phyloP scores from a whole-genome alignment of 2,888 invertebrate species.

The Ommatoiulus sabulosus region DNA sequence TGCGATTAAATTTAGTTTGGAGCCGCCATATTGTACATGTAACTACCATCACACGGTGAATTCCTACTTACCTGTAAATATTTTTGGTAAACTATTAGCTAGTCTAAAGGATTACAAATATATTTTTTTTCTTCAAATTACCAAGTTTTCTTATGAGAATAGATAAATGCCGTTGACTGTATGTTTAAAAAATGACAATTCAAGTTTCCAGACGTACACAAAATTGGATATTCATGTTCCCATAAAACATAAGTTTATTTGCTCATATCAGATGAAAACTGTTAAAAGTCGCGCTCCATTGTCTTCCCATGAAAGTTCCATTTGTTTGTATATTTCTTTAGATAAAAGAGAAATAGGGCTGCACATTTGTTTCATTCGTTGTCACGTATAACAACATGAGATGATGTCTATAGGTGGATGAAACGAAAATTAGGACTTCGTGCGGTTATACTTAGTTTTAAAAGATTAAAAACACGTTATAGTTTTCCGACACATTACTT shows the following conservation, averaged over 20 bases:
- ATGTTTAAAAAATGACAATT: no score
- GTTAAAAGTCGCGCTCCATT: background rate
- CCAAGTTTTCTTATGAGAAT: no score
- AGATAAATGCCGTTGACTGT: no score
- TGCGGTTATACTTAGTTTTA: background rate
- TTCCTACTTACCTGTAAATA: no score
- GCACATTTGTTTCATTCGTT: background rate
- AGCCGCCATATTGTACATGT: no score
- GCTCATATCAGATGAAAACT: background rate
- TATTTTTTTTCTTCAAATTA: no score
- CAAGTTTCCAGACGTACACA: background rate
- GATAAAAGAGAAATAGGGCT: no score
- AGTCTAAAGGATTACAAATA: no score
- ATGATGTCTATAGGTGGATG: background rate
- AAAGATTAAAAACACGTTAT: background rate
- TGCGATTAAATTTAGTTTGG: no score
- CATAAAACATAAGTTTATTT: background rate
- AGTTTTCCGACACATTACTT: background rate
- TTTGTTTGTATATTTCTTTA: no score
- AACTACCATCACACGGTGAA: no score
- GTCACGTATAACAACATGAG: background rate
- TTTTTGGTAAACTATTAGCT: no score
- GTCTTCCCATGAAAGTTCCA: conserved; percentile 20
- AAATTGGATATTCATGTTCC: background rate
- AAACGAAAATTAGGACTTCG: background rate